These are phyloP conservation scores for Colossoma macropomum DNA, from an alignment of 2,113 vertebrate genomes.

Conservation along the genomic window DNA sequence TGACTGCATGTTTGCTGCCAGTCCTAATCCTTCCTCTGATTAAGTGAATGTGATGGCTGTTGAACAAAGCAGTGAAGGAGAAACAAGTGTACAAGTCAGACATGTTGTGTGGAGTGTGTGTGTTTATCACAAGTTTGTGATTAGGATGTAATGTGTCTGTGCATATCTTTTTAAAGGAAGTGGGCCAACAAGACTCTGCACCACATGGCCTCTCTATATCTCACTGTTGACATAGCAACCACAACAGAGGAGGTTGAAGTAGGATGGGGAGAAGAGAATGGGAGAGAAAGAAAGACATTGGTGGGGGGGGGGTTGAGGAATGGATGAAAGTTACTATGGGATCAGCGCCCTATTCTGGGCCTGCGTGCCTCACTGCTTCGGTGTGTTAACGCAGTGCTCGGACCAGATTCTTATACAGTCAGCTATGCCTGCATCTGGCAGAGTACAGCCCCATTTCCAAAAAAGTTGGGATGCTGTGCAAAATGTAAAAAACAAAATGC, in stretches of 20 bases:
- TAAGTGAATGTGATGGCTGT: not conserved
- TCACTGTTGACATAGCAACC: conserved; percentile 56
- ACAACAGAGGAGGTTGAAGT: conserved; percentile 50
- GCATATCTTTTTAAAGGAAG: conserved; percentile 57
- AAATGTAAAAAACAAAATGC: too few species aligned
- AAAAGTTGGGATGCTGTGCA: too few species aligned
- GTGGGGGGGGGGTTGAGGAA: not conserved
- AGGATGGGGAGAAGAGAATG: conserved; percentile 29
- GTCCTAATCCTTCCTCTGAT: conserved; percentile 21
- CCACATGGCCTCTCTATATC: conserved; percentile 48
- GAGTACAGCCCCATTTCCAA: too few species aligned
- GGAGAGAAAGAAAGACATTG: not conserved
- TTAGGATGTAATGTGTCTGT: conserved; percentile 39
- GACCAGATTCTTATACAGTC: not conserved
- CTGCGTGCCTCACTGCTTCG: conserved; percentile 60
- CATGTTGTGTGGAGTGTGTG: not conserved
- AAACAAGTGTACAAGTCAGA: not conserved
- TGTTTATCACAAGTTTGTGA: conserved; percentile 17
- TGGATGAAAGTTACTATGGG: conserved; percentile 55
- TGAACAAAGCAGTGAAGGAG: not conserved
- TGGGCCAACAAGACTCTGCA: conserved; percentile 36
- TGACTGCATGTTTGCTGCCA: not conserved
- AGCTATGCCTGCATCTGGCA: not conserved
- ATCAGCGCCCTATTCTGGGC: conserved; percentile 74
- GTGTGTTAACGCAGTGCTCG: conserved; percentile 44